These are phyloP conservation scores for Temnothorax curvispinosus DNA, from an alignment of 1,140 invertebrate species.

Conservation along the genomic window DNA sequence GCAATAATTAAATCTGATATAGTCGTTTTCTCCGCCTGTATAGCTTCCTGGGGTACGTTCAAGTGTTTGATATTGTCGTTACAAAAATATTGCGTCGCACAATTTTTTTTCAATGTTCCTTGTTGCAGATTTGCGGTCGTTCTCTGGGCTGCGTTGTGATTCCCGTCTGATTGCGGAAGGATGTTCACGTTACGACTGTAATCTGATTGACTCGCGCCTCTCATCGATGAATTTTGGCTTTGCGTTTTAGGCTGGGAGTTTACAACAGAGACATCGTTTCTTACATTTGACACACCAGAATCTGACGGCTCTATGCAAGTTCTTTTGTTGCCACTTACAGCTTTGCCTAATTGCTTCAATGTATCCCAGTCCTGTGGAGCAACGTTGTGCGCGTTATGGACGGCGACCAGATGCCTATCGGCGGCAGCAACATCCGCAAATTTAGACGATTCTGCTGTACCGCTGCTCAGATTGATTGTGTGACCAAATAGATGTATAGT, in stretches of 20 bases:
- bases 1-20: conserved; percentile 21
- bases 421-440: conserved; percentile 9
- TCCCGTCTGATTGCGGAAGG: conserved; percentile 10
- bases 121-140: conserved; percentile 30
- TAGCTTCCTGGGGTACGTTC: conserved; percentile 33
- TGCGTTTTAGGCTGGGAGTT: conserved; percentile 41
- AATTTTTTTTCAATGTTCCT: conserved; percentile 48
- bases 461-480: conserved; percentile 80
- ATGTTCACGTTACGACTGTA: conserved; percentile 36
- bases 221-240: conserved; percentile 16
- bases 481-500: conserved; percentile 94
- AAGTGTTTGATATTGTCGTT: conserved; percentile 42
- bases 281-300: conserved; percentile 8
- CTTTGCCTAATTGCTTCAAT: conserved; percentile 29
- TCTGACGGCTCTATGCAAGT: neutral
- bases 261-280: conserved; percentile 5
- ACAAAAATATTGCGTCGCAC: conserved; percentile 41
- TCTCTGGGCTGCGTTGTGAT: neutral
- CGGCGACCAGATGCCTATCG: neutral
- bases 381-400: conserved; percentile 44
- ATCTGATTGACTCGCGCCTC: conserved; percentile 32
- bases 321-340: conserved; percentile 1
- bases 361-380: conserved; percentile 61
- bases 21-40: conserved; percentile 34
- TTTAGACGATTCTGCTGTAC: conserved; percentile 50